Base-by-base conservation (phyloP, 2,113 vertebrate genomes). In the Malurus cyaneus region DNA sequence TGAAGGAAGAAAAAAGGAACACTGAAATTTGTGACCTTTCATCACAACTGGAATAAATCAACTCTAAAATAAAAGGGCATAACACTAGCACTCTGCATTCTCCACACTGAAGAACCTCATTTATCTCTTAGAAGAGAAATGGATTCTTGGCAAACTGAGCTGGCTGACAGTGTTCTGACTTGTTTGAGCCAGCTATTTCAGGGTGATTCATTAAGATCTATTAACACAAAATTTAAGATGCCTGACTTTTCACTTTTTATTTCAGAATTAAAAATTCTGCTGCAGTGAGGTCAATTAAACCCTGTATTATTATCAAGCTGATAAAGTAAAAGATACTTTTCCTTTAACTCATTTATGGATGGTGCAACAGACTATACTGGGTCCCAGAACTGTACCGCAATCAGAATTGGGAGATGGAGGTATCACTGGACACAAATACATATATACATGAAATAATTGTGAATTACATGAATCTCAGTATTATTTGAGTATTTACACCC, bases 201-300 rank as follows among this genome's bases (percentile, higher is more conserved):
- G 96, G 74, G 57, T 97, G 81, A 97, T 89, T 94, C 97, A 97
- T 95, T 92, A 97, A 96, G 85, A 97, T 94, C 93, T 97, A 97
- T 97, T 97, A 98, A 96, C 91, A 94, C 19, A 92, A 96, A 96
- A 96, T 97, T 97, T 98, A 97, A 97, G 96, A 96, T 93, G 89
- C 61, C 61, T 95, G 92, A 93, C 92, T 97, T 97, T 96, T 88
- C 64, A 94, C 92, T 96, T 94, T 97, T 96, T 96, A 95, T 97
- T 97, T 97, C 87, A 93, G 93, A 97, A 97, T 96, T 94, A 96
- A 93, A 97, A 96, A 86, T 96, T 97, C 93, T 97, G 69, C 94
- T 92, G 88, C 88, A 95, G 92, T 94, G 84, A 97, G 91, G 67
- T 97, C 97, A 97, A 95, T 98, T 98, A 97, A 97, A 97, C 36